Evolutionary conservation across 2,888 invertebrate genomes (phyloP).

Genomic region (Strigamia maritima): DNA sequence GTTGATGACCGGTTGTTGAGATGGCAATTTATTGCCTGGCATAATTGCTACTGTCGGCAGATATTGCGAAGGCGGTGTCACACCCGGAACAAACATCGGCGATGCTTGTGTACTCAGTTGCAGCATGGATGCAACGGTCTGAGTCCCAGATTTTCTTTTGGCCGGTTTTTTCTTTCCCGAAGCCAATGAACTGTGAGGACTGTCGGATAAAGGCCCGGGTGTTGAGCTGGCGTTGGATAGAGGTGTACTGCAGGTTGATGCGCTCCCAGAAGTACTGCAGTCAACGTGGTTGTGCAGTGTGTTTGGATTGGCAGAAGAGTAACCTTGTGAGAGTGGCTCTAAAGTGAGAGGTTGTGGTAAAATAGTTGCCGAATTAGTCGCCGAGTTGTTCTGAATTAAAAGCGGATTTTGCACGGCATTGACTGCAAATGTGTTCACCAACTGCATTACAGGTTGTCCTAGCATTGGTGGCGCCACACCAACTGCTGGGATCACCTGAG

Average conservation of each 20-base stretch:
- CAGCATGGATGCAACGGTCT: slow-evolving; percentile 63
- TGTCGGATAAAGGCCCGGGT: slow-evolving; percentile 43
- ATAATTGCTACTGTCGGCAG: slow-evolving; percentile 57
- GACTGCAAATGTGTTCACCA: slow-evolving; percentile 68
- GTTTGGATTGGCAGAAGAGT: slow-evolving; percentile 35
- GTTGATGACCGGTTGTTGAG: slow-evolving; percentile 68
- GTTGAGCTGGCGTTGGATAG: slow-evolving; percentile 45
- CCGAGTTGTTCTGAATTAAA: slow-evolving; percentile 44
- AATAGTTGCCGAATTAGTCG: not conserved
- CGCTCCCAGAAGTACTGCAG: slow-evolving; percentile 44
- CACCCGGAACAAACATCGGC: slow-evolving; percentile 38
- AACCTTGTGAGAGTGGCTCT: slow-evolving; percentile 4
- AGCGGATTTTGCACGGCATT: slow-evolving; percentile 46
- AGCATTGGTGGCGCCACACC: slow-evolving; percentile 45
- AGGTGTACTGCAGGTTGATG: slow-evolving; percentile 45
- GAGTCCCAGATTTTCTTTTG: slow-evolving; percentile 68
- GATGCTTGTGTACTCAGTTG: slow-evolving; percentile 47
- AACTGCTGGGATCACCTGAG: slow-evolving; percentile 50
- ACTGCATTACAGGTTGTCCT: slow-evolving; percentile 49
- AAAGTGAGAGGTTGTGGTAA: slow-evolving; percentile 26
- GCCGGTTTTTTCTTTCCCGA: slow-evolving; percentile 46
- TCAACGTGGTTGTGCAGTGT: slow-evolving; percentile 42
- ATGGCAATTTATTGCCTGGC: slow-evolving; percentile 61
- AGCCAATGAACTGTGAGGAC: slow-evolving; percentile 39
- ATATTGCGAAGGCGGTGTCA: slow-evolving; percentile 40